Evolutionary conservation across 2,113 vertebrate species (phyloP).

Genomic region (Butorides virescens): DNA sequence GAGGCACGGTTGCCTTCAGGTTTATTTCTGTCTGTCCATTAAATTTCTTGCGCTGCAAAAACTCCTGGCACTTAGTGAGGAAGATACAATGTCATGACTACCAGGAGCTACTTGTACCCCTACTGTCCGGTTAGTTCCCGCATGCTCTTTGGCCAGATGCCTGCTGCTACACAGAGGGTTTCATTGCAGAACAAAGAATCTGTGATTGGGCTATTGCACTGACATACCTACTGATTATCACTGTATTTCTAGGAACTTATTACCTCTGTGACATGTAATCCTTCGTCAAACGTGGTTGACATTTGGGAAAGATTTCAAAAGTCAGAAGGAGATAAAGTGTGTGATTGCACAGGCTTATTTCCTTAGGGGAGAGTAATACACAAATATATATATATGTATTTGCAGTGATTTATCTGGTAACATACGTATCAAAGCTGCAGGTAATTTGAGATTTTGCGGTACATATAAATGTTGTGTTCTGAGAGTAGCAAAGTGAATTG

Average conservation of each 20-base stretch:
- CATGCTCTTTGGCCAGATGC: not conserved
- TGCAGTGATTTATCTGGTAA: conserved; percentile 58
- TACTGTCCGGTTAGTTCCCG: rapidly evolving
- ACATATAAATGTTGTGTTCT: conserved; percentile 5
- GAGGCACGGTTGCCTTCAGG: not conserved
- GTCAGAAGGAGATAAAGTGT: not conserved
- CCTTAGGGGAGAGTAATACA: conserved; percentile 44
- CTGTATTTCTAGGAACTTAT: not conserved
- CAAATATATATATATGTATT: not conserved
- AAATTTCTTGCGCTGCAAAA: not conserved
- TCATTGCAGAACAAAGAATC: not conserved
- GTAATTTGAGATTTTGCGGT: conserved; percentile 49
- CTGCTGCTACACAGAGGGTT: not conserved
- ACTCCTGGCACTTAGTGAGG: not conserved
- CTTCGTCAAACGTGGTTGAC: not conserved
- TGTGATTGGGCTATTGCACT: not conserved
- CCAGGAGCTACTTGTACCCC: not conserved
- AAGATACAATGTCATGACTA: rapidly evolving
- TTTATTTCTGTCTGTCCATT: not conserved
- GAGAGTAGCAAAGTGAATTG: conserved; percentile 20
- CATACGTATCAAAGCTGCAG: conserved; percentile 51
- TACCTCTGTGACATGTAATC: not conserved
- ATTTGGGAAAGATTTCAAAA: conserved; percentile 27
- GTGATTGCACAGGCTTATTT: conserved; percentile 12
- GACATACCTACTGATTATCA: not conserved